Conservation (phyloP, 2,888 invertebrate genomes). For the Leptothorax acervorum region DNA sequence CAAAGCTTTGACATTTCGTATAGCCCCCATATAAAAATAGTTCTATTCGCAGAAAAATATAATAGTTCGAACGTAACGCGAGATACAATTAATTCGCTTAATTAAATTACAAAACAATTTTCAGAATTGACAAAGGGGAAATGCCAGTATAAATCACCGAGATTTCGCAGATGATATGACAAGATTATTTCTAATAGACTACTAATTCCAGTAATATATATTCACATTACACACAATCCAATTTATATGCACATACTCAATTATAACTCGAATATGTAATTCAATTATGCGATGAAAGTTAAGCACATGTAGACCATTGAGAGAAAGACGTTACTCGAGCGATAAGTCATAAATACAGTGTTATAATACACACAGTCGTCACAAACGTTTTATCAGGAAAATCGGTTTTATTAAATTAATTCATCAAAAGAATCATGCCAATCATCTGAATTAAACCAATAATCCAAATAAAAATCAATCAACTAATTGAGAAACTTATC, state of each 20-base stretch:
- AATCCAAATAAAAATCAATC: not conserved
- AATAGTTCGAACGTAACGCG: not conserved
- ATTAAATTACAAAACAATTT: not conserved
- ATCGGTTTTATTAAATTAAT: not conserved
- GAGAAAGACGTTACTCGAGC: not conserved
- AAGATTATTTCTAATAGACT: conserved; percentile 19
- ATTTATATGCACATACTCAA: conserved; percentile 1
- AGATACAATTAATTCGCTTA: not conserved
- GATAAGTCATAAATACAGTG: not conserved
- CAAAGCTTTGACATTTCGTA: not conserved
- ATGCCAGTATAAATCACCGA: not conserved
- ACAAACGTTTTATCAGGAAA: not conserved
- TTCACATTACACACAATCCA: not conserved
- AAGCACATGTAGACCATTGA: not conserved
- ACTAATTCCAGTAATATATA: conserved; percentile 17
- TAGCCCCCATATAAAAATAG: not conserved
- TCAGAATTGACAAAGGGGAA: not conserved
- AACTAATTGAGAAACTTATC: not conserved
- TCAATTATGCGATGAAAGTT: conserved; percentile 10
- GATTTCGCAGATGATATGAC: not conserved
- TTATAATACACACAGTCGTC: not conserved
- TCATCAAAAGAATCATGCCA: not conserved
- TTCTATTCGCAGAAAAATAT: not conserved
- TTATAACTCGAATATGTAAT: conserved; percentile 4
- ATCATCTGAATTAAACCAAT: not conserved